Percentiles rank a stretch among this genome's conserved stretches.
Conservation (phyloP, 1,140 invertebrate species). For the Drosophila santomea region DNA sequence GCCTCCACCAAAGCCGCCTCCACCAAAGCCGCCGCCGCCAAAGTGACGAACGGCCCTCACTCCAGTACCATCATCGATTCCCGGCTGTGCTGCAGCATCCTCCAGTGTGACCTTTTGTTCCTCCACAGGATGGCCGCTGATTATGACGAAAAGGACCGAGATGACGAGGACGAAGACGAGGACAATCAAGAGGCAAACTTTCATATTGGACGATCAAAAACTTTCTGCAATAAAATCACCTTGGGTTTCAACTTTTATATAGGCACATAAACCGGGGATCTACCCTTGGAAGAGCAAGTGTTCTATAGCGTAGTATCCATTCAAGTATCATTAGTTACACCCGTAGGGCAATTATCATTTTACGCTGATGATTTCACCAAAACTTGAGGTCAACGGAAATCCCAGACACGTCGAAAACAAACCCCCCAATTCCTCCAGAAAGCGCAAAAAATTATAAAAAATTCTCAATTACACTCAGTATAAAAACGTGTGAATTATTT, state of each 20-base stretch:
- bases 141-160: constrained; percentile 20
- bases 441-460: too few relatives aligned
- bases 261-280: constrained; percentile 38
- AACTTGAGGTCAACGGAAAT: constrained; percentile 43
- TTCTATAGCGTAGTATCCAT: constrained; percentile 14
- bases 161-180: constrained; percentile 4
- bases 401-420: constrained; percentile 26
- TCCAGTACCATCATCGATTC: constrained; percentile 36
- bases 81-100: constrained; percentile 46
- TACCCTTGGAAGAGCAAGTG: constrained; percentile 22
- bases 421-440: neutral
- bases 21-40: constrained; percentile 1
- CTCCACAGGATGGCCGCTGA: constrained; percentile 42
- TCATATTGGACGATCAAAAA: constrained; percentile 53
- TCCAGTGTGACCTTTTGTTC: constrained; percentile 41
- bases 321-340: constrained; percentile 51
- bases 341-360: constrained; percentile 47
- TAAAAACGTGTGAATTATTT: neutral
- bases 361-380: constrained; percentile 54
- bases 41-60: constrained; percentile 43
- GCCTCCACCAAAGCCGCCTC: constrained; percentile 23
- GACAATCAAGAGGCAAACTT: constrained; percentile 38
- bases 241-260: constrained; percentile 46
- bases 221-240: constrained; percentile 34
- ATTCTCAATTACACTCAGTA: neutral